A percentile compares a stretch with the other conserved stretches of the same genome.
These are phyloP conservation scores for Diadophis punctatus DNA, from an alignment of 2,113 vertebrate species.

Conservation along the genomic window DNA sequence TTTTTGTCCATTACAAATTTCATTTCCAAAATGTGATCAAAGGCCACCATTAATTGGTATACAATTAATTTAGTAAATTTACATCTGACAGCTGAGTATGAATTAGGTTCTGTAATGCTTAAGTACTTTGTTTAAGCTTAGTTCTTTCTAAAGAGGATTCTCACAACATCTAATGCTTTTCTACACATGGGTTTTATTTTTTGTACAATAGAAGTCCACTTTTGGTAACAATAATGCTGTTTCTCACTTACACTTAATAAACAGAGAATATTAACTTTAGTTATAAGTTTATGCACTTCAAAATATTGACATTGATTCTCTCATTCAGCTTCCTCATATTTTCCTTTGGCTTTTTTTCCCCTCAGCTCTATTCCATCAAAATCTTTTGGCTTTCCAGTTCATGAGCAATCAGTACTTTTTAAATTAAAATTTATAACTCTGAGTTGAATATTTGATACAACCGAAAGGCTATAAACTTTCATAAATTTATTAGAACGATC, in stretches of 20 bases:
- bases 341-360: not conserved
- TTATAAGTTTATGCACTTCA: not conserved
- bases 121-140: not conserved
- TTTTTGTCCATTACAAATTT: constrained; percentile 53
- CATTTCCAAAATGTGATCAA: constrained; percentile 40
- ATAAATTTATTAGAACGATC: not conserved
- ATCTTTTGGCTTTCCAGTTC: not conserved
- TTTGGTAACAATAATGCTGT: not conserved
- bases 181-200: not conserved
- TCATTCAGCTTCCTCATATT: not conserved
- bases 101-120: constrained; percentile 40
- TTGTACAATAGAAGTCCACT: not conserved
- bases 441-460: not conserved
- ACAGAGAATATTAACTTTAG: not conserved
- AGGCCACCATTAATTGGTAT: constrained; percentile 19
- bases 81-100: constrained; percentile 47
- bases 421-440: not conserved
- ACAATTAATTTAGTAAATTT: constrained; percentile 34
- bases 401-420: not conserved
- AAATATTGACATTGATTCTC: not conserved
- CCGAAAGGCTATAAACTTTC: not conserved
- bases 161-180: not conserved
- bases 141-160: not conserved
- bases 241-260: not conserved
- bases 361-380: not conserved